Base-by-base conservation (phyloP, 2,888 invertebrate species). In the Heliconius sara region DNA sequence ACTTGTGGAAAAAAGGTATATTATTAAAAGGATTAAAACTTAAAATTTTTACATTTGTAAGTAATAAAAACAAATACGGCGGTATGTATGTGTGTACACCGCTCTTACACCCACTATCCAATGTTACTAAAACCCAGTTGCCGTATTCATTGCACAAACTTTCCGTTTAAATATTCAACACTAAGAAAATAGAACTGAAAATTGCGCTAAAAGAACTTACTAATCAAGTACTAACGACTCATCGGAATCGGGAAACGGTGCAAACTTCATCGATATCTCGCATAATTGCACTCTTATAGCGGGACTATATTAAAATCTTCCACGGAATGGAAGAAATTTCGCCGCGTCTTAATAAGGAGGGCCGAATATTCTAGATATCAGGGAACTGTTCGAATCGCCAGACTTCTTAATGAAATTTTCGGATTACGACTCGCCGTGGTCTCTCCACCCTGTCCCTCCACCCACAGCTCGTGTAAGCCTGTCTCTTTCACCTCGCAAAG, bases 341-440 rank as follows among this genome's bases (percentile, higher is more conserved):
- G 87, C 85, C 85, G 86, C 90, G 86, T 91, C 91, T 92, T 92
- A 92, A 92, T 93, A 92, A 91, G 90, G 87, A 87, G 87, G 88
- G 90, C 89, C 91, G 88, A 94, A 94, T 92, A 92, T 93, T 94
- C 92, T 90, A 92, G 92, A 93, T 93, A 94, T 94, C 94, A 91
- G 92, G 90, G 87, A 90, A 90, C 90, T 89, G 89, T 93, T 92
- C 92, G 89, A 91, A 92, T 93, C 91, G 91, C 89, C 91, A 89
- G 92, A 92, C 91, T 93, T 93, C 93, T 93, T 95, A 95, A 95
- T 95, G 95, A 95, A 95, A 94, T 95, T 94, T 95, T 94, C 93
- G 93, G 92, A 95, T 94, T 94, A 95, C 90, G 92, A 92, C 91
- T 90, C 89, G 87, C 88, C 87, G 86, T 80, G 52, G 80, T 87